Base-by-base conservation (phyloP, 2,888 invertebrate species). In the Plagodis dolabraria region DNA sequence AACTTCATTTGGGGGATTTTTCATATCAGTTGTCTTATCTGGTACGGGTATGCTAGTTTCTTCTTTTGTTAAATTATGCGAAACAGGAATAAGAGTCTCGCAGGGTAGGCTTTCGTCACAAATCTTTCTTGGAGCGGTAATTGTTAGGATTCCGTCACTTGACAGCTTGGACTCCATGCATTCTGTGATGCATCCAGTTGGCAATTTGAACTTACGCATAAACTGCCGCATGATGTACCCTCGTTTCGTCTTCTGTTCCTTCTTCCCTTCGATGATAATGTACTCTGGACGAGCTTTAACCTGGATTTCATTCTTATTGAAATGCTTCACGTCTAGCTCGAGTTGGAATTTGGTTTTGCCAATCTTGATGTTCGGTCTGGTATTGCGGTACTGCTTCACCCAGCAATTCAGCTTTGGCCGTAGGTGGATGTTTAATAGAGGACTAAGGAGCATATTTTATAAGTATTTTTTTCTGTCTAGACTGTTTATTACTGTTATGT, bases 291-390 rank as follows among this genome's bases (percentile, higher is more conserved):
- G 70, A 0, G 88, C 91, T 61, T 87, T 89, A 0, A 91, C 87
- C 8, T 80, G 68, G 8, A 92, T 75, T 58, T 92, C 91, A 9
- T 90, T 85, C 57, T 80, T 85, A 5, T 69, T 75, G 60, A 80
- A 91, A 12, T 82, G 72, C 9, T 77, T 77, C 0, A 91, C 83
- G 46, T 91, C 83, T 6, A 92, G n/a, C 0, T 70, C 75, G 5
- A 92, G n/a, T 58, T 88, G 76, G 60, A 91, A 91, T 43, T 70
- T 79, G 7, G 87, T 85, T 67, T 83, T 85, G 7, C 94, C 93
- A 2, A 85, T 77, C 49, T 91, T 89, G 63, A 95, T 92, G 69
- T 87, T 93, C 36, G 93, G 94, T 7, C 92, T 94, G 47, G 93
- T 81, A 75, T 94, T 45, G 5, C 53, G 53, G n/a, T 35, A 38